Conservation (phyloP, 2,113 vertebrate species). For the Pterocles orientalis region DNA sequence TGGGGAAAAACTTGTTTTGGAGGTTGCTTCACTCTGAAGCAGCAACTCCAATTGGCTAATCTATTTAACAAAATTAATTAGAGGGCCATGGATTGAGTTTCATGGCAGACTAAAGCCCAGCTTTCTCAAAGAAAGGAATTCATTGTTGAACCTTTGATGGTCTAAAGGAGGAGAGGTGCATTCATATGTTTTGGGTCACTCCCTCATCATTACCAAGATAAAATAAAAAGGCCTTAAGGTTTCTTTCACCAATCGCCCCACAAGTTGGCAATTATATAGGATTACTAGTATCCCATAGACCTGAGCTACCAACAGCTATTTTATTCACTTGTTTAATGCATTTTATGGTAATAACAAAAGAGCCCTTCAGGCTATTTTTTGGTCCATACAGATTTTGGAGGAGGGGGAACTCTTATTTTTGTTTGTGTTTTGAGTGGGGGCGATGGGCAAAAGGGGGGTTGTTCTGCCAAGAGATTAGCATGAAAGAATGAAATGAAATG, state of each 20-base stretch:
- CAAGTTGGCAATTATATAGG: conserved; percentile 59
- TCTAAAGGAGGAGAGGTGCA: conserved; percentile 49
- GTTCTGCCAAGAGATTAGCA: conserved; percentile 56
- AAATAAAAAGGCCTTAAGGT: conserved; percentile 66
- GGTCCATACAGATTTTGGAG: conserved; percentile 47
- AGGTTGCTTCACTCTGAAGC: conserved; percentile 64
- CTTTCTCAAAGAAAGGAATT: conserved; percentile 70
- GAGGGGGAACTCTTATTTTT: conserved; percentile 46
- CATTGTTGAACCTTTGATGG: conserved; percentile 69
- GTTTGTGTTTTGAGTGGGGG: conserved; percentile 58
- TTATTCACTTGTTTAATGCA: conserved; percentile 22
- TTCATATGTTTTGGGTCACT: conserved; percentile 63
- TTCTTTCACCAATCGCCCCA: conserved; percentile 32
- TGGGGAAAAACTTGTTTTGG: conserved; percentile 65
- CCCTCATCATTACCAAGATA: conserved; percentile 51
- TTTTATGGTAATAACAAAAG: conserved; percentile 59
- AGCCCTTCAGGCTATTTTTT: conserved; percentile 46
- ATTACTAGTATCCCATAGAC: conserved; percentile 65
- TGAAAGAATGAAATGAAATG: conserved; percentile 55
- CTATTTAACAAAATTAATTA: conserved; percentile 74
- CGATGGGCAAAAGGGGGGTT: not conserved
- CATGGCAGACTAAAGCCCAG: conserved; percentile 53
- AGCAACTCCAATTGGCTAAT: conserved; percentile 60
- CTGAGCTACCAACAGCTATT: conserved; percentile 40
- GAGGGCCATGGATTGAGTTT: conserved; percentile 71